phyloP scores from a whole-genome alignment of 2,888 invertebrate species.

The Drosophila mayaguana region DNA sequence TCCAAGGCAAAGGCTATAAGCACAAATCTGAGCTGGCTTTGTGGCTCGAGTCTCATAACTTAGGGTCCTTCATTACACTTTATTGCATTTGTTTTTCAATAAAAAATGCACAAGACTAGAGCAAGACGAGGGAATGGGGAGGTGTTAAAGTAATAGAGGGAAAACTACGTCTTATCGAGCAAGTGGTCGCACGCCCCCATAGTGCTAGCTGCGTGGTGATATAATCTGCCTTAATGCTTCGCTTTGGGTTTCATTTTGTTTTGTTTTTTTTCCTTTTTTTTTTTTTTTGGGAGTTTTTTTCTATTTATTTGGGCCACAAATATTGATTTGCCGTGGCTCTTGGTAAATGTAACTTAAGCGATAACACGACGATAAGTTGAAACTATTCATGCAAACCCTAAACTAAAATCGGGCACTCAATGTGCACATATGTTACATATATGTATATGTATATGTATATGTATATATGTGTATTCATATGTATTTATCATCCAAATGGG shows the following conservation, averaged over 20 bases:
- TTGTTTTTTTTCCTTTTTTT: conserved; percentile 8
- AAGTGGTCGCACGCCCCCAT: conserved; percentile 41
- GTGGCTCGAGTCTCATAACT: background rate
- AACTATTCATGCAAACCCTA: conserved; percentile 14
- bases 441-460: too few species aligned
- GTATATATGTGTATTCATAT: background rate
- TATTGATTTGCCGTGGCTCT: conserved; percentile 65
- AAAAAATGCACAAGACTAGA: conserved; percentile 31
- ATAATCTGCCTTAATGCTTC: conserved; percentile 44
- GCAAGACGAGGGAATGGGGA: background rate
- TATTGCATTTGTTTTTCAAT: conserved; percentile 22
- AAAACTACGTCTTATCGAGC: conserved; percentile 50
- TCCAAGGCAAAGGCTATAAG: background rate
- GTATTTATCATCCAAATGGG: conserved; percentile 21
- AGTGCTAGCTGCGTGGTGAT: conserved; percentile 25
- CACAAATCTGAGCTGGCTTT: background rate
- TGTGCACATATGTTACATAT: conserved; percentile 22
- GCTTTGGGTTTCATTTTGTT: conserved; percentile 32
- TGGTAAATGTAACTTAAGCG: conserved; percentile 49
- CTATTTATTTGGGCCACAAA: conserved; percentile 66
- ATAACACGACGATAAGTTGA: conserved; percentile 53
- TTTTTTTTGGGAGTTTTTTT: conserved; percentile 11
- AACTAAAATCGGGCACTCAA: conserved; percentile 28
- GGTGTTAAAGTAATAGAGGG: background rate
- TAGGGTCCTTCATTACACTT: conserved; percentile 4